Evolutionary conservation across 2,797 vertebrate genomes (phyloP), one percentile per base, ranked within the genome.

Genomic region (Trachops cirrhosus): DNA sequence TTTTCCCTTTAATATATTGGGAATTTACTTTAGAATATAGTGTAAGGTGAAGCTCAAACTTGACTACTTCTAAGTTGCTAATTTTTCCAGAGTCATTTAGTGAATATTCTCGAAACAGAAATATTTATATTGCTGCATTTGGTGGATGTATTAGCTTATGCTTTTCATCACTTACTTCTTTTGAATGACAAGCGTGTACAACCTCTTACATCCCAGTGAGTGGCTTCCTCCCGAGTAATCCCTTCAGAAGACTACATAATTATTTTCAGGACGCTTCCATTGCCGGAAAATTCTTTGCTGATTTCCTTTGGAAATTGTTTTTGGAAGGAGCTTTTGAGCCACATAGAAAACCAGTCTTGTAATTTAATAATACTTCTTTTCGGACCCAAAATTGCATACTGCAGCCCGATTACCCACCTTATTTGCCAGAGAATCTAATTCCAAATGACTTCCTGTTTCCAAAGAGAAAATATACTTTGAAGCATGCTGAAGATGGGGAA

Each of bases 231-330:
- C 67, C 85, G 54, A 88, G 77, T 39, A 64, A 91, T 79, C n/a
- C 41, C 48, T 93, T 79, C 85, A 87, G 54, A 94, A 94, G 54
- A 64, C 78, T 75, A 74, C 14, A 39, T 52, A 59, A 16, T 78
- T 84, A 90, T 71, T 92, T 93, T 64, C 90, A 88, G 78, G 88
- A 68, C 88, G 26, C 37, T 88, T 85, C 50, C 59, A 90, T 32
- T 94, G 73, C 73, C 44, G 59, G 54, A 91, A 95, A 93, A 39
- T 67, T 95, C 80, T 96, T 80, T 84, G 46, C 59, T 94, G 78
- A 96, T 92, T 97, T 96, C 15, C 64, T 94, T 86, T 79, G 74
- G 74, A 93, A 92, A 88, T 44, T 89, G 41, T 62, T 94, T 95
- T 73, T 83, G 78, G 52, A 94, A 86, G 59, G 21, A 89, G 50